Base-by-base conservation (phyloP, 1,140 invertebrate genomes). In the Ceratosolen solmsi region DNA sequence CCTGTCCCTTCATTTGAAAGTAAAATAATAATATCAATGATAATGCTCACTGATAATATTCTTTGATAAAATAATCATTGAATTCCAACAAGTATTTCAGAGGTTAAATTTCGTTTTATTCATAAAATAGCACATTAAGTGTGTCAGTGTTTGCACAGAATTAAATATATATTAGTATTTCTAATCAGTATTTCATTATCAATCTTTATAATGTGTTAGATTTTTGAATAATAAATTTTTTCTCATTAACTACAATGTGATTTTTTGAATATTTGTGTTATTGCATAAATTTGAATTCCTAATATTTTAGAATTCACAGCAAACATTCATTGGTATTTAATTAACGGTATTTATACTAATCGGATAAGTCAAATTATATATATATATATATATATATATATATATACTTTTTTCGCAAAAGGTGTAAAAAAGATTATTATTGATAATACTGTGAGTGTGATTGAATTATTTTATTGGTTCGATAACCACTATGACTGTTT, bases 301-400 rank as follows among this genome's bases (percentile, higher is more conserved):
- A 15, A 36, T 8, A n/a, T 11, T 27, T 27, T 27, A 27, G 0
- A 25, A 60, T 60, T 60, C 25, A 9, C n/a, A 65, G 15, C 13
- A 27, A 36, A 36, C 17, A 36, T 4, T 68, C 36, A n/a, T 38
- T 68, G 30, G 2, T 5, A 38, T 38, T 68, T 68, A 20, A 38
- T 68, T 20, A 68, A 17, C 25, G 25, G 25, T 22, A 68, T 68
- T 68, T 38, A 38, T 68, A 68, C 33, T 68, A 68, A 38, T 68
- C 38, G 33, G 33, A 68, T 68, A 68, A 68, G 33, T 68, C 33
- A 11, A n/a, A 33, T 5, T 68, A 33, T n/a, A 38, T 38, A 68
- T 2, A 3, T 68, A 20, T n/a, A n/a, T n/a, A n/a, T n/a, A n/a
- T n/a, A n/a, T n/a, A n/a, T n/a, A n/a, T n/a, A n/a, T n/a, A n/a